Base-by-base conservation (phyloP, 1,140 invertebrate genomes). In the Nylanderia fulva region DNA sequence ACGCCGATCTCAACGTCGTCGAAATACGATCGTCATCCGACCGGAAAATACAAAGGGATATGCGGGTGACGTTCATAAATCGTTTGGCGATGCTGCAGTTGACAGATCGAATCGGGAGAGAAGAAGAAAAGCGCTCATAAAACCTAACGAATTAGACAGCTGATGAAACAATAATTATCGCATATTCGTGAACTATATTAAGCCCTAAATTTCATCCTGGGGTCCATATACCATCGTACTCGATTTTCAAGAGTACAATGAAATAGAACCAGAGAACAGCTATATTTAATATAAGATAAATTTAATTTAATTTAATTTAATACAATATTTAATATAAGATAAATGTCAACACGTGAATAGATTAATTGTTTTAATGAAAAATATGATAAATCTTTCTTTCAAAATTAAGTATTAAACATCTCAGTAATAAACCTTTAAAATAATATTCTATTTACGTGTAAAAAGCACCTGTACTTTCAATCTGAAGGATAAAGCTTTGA, bases 41-140 rank as follows among this genome's bases (percentile, higher is more conserved):
- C 77, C 66, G 66, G 52, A 82, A 82, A 82, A 82, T 72, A 82
- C 54, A 82, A 80, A 80, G 64, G 77, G 64, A 82, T 82, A 36
- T 82, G 77, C 66, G 77, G 52, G 39, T 64, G 77, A 82, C 77
- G 39, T 82, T 18, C 52, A 42, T 71, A 82, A 52, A 68, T 80
- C 68, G 66, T n/a, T 11, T 24, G 8, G 36, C 29, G 54, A 39
- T 82, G 66, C 77, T 82, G 77, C 66, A 45, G 36, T 45, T 82
- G 77, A 82, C 58, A 68, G 52, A 82, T 58, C 66, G 60, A 36
- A 18, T 52, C 42, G 36, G 36, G 36, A 3, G 39, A 45, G 11
- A 13, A 45, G 36, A 60, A 71, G 52, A 72, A 82, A n/a, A n/a
- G n/a, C 24, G 52, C 66, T 39, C 52, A 39, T 42, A 58, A 71